Conservation (phyloP, 2,113 vertebrate species). For the Lagopus muta region DNA sequence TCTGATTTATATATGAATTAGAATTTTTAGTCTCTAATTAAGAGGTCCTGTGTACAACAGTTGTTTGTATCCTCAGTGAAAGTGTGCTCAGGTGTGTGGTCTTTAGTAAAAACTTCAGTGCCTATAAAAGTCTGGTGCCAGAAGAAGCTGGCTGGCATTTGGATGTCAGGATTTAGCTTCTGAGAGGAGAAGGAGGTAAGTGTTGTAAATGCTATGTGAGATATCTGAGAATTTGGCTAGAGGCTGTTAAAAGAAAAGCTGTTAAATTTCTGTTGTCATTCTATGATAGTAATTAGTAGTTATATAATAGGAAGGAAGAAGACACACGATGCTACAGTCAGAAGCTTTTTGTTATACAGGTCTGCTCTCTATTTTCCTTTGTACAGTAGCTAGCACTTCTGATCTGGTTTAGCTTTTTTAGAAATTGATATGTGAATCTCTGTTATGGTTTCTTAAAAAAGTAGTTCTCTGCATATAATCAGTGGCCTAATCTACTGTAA, state of each 20-base stretch:
- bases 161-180: rapidly evolving
- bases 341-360: background rate
- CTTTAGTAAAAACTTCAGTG: background rate
- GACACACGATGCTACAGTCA: rapidly evolving
- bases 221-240: background rate
- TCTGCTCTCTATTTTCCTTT: background rate
- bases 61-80: background rate
- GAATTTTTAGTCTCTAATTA: background rate
- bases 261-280: background rate
- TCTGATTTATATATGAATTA: background rate
- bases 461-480: background rate
- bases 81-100: background rate
- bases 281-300: background rate
- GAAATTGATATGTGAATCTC: background rate
- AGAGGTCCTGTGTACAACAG: background rate
- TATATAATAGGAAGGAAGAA: background rate
- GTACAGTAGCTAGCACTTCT: background rate
- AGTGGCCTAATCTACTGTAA: background rate
- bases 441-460: background rate
- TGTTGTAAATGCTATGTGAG: rapidly evolving
- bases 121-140: background rate
- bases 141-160: rapidly evolving
- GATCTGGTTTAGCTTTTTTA: background rate
- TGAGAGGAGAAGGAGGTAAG: background rate
- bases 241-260: background rate